phyloP scores from a whole-genome alignment of 2,113 vertebrate species.

The Channa maculata region DNA sequence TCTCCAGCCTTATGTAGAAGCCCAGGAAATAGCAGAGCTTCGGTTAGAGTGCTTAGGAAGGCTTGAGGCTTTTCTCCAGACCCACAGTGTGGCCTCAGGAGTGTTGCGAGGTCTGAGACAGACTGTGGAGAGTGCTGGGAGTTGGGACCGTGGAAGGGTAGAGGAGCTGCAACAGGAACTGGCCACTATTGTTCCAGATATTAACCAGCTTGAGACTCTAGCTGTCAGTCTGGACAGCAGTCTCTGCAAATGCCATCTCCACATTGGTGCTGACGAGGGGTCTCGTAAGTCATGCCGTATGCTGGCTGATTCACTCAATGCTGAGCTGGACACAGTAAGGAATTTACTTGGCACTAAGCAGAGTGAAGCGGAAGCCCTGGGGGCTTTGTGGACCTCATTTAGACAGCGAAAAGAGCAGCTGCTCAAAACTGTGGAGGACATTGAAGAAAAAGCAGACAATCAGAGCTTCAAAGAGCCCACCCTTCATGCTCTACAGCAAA shows the following conservation, averaged over 20 bases:
- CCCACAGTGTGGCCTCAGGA: slow-evolving; percentile 74
- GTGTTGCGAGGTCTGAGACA: slow-evolving; percentile 85
- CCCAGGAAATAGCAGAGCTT: slow-evolving; percentile 84
- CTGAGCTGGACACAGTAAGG: slow-evolving; percentile 89
- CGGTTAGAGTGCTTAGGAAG: slow-evolving; percentile 86
- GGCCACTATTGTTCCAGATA: slow-evolving; percentile 78
- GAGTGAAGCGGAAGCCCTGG: slow-evolving; percentile 93
- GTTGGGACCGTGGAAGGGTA: slow-evolving; percentile 88
- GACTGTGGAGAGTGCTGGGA: slow-evolving; percentile 88
- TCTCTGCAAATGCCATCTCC: slow-evolving; percentile 92
- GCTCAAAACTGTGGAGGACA: slow-evolving; percentile 91
- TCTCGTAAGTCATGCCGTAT: slow-evolving; percentile 88
- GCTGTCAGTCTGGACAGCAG: slow-evolving; percentile 88
- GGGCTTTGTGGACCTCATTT: slow-evolving; percentile 86
- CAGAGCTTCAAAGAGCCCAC: slow-evolving; percentile 88
- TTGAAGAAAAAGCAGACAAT: slow-evolving; percentile 91
- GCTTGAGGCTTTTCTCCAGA: slow-evolving; percentile 86
- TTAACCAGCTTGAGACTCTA: slow-evolving; percentile 85
- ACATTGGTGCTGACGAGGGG: slow-evolving; percentile 84
- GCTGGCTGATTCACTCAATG: slow-evolving; percentile 85
- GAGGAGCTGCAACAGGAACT: slow-evolving; percentile 89
- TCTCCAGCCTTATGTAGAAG: slow-evolving; percentile 90
- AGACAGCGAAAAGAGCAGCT: slow-evolving; percentile 89
- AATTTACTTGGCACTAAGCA: slow-evolving; percentile 92
- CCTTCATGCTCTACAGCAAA: slow-evolving; percentile 90